phyloP scores from a whole-genome alignment of 2,113 vertebrate genomes.

The Nycticebus coucang region DNA sequence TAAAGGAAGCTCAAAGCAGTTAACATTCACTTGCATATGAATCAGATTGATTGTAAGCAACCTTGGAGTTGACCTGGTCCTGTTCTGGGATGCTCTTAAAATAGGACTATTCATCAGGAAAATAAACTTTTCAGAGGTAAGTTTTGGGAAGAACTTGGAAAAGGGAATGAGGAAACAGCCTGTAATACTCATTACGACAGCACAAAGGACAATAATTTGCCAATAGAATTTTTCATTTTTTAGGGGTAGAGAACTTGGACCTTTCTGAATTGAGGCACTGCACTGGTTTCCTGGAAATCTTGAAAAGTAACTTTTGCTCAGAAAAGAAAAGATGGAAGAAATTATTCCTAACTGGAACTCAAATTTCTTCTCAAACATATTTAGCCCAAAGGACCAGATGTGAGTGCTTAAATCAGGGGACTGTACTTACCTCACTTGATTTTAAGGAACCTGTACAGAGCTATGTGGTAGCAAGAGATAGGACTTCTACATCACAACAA shows the following conservation, averaged over 20 bases:
- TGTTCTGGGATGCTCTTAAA: neutral
- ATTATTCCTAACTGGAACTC: neutral
- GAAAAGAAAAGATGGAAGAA: neutral
- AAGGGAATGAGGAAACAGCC: neutral
- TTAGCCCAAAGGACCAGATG: neutral
- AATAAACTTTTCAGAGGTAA: neutral
- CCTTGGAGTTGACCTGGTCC: neutral
- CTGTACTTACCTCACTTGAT: neutral
- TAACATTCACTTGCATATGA: neutral
- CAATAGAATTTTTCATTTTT: neutral
- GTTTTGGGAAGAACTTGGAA: neutral
- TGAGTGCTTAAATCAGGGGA: neutral
- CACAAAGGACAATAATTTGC: neutral
- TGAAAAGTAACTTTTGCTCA: neutral
- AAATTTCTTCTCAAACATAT: neutral
- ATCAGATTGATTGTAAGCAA: neutral
- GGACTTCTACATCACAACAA: neutral
- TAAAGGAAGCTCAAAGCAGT: neutral
- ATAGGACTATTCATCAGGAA: neutral
- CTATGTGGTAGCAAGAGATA: neutral
- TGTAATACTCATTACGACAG: neutral
- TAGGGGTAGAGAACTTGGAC: neutral
- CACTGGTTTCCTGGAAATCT: neutral
- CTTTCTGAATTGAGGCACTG: neutral
- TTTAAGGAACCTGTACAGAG: neutral